Base-by-base conservation (phyloP, 2,888 invertebrate genomes). In the Portevinia maculata region DNA sequence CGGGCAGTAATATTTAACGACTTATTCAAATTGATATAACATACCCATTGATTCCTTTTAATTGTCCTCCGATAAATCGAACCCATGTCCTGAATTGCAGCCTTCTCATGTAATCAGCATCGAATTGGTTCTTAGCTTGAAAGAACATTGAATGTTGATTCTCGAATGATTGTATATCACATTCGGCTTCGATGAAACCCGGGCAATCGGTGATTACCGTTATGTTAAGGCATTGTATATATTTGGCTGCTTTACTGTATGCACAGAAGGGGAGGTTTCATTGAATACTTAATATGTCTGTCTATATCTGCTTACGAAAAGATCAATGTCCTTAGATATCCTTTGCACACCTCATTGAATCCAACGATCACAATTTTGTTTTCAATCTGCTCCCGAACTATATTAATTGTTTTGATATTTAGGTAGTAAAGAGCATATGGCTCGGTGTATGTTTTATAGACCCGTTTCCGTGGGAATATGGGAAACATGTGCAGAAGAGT, bases 251-350 rank as follows among this genome's bases (percentile, higher is more conserved):
- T 0, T 19, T 21, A 0, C 79, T 81, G 3, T n/a, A n/a, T n/a
- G n/a, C n/a, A n/a, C n/a, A 11, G 8, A 9, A 17, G 3, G 15
- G 8, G 39, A 46, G 7, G 11, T 19, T 28, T 17, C n/a, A 5
- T 0, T 9, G 7, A n/a, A 7, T 15, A 2, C 21, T 13, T 7
- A 28, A 11, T 37, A 7, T 17, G 44, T 19, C 3, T 21, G 19
- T n/a, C 37, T 13, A n/a, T 39, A 15, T 11, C 24, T 13, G 0
- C 59, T 39, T 60, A 83, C 83, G 83, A 83, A 30, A 88, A 90
- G 2, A 88, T 67, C 71, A 88, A 73, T 5, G 86, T 70, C 0
- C 88, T 86, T 3, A 89, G 34, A 13, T 89, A 86, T 0, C 88
- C 87, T 5, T 87, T 86, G 41, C 87, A 86, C 1, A 85, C 78